Conservation (phyloP, 2,797 vertebrate species). For the Capromys pilorides region DNA sequence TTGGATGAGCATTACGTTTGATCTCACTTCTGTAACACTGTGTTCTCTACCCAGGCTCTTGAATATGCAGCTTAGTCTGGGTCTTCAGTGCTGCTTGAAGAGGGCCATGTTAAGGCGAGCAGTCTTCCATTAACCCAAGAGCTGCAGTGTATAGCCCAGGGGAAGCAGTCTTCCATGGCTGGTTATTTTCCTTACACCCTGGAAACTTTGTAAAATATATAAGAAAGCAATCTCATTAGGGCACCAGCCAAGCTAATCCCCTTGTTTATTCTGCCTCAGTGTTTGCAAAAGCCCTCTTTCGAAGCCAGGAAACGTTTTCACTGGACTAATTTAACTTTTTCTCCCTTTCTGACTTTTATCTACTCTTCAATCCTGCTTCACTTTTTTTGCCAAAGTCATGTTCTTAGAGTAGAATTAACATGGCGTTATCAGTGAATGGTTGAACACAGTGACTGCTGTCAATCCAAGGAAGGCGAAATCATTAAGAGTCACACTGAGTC, state of each 20-base stretch:
- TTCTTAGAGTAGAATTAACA: conserved; percentile 42
- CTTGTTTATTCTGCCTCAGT: conserved; percentile 71
- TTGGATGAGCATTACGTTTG: conserved; percentile 67
- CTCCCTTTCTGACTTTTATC: conserved; percentile 64
- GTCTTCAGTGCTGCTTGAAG: conserved; percentile 57
- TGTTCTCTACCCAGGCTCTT: conserved; percentile 55
- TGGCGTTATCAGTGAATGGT: not conserved
- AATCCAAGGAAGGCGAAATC: conserved; percentile 49
- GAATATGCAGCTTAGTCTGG: conserved; percentile 60
- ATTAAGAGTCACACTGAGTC: not conserved
- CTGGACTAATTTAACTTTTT: conserved; percentile 63
- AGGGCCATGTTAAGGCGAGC: conserved; percentile 58
- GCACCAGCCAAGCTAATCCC: conserved; percentile 72
- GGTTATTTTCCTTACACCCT: conserved; percentile 74
- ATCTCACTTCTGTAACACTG: conserved; percentile 56
- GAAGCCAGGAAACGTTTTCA: conserved; percentile 68
- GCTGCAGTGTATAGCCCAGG: conserved; percentile 30
- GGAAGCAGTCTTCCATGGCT: conserved; percentile 18
- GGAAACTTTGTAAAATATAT: conserved; percentile 75
- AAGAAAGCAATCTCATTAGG: conserved; percentile 70
- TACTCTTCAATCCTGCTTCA: conserved; percentile 51
- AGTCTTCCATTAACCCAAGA: conserved; percentile 55
- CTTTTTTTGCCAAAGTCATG: conserved; percentile 54
- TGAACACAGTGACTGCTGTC: not conserved
- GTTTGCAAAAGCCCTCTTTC: conserved; percentile 62